Evolutionary conservation across 2,113 vertebrate species (phyloP), one percentile per base, ranked within the genome.

Genomic region (Corvus hawaiiensis): DNA sequence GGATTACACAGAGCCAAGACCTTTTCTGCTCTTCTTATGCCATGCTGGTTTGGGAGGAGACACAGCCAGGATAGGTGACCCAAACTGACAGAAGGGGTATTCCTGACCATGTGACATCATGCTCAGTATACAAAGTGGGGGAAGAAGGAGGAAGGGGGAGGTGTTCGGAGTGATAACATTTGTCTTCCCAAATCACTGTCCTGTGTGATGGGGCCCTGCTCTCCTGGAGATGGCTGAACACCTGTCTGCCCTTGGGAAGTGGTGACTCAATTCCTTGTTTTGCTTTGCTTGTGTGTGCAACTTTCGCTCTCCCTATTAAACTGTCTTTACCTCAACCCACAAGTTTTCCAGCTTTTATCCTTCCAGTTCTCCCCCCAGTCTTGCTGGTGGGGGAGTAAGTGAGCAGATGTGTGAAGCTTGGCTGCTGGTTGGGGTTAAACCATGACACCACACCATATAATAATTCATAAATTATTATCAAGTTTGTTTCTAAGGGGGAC

Each of bases 371-470:
- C 27, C 52, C 6, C 37, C 11, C 12, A n/a, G 2, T n/a, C 28
- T 33, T 52, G 17, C 17, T 52, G 37, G 33, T 68, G 18, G 5
- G 15, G 7, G 33, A 68, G 13, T 32, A 44, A 59, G 13, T 0
- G 0, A 68, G 37, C 21, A 30, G 32, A 13, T 21, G 21, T 2
- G 3, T 49, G 35, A 37, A 24, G 32, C 16, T 51, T 59, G 39
- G n/a, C 22, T 37, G n/a, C 11, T 48, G 15, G 15, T 2, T 22
- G 11, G 18, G 41, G 41, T 55, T 48, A 19, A 55, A 55, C 18
- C 33, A 48, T 0, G 0, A 27, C 30, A 28, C 5, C 9, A 59
- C 3, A 3, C 1, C 14, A 19, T 18, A 41, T 37, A 74, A 35
- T 61, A 48, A 62, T 52, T 55, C 0, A 4, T 37, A 56, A 72